phyloP scores from a whole-genome alignment of 2,888 invertebrate species.

The Eurytoma californica region DNA sequence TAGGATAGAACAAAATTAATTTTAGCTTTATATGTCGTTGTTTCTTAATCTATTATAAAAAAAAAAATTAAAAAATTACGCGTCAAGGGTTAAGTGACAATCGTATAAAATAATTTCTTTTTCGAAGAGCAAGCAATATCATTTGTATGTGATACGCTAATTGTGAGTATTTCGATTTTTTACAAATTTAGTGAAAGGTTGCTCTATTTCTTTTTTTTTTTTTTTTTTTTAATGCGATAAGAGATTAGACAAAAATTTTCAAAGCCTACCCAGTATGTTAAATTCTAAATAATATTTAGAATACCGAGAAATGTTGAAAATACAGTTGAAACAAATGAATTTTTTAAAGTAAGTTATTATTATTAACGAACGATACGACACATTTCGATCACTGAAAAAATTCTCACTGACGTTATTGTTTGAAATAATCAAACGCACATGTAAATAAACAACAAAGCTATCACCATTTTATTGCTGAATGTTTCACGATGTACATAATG shows the following conservation, averaged over 20 bases:
- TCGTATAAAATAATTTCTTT: conserved; percentile 39
- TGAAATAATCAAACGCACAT: conserved; percentile 44
- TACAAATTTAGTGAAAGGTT: conserved; percentile 40
- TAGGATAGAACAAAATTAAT: conserved; percentile 36
- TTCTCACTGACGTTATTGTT: conserved; percentile 36
- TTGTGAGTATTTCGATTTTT: conserved; percentile 42
- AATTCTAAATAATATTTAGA: conserved; percentile 50
- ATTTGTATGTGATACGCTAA: conserved; percentile 50
- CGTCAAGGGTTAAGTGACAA: conserved; percentile 42
- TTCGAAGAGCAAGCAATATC: conserved; percentile 51
- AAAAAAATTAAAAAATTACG: conserved; percentile 29
- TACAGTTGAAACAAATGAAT: neutral
- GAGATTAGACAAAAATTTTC: conserved; percentile 21
- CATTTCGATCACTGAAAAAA: conserved; percentile 28
- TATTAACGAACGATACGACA: neutral
- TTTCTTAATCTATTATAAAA: conserved; percentile 32
- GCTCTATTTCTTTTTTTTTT: conserved; percentile 29
- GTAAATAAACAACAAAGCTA: conserved; percentile 50
- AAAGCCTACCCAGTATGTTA: neutral
- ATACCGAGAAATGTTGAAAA: conserved; percentile 25
- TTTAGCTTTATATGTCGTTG: conserved; percentile 54
- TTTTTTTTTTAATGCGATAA: conserved; percentile 5
- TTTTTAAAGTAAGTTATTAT: conserved; percentile 40
- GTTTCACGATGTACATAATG: conserved; percentile 56
- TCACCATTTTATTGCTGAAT: conserved; percentile 46